Conservation (phyloP, 2,113 vertebrate species). For the Gymnobelideus leadbeateri region DNA sequence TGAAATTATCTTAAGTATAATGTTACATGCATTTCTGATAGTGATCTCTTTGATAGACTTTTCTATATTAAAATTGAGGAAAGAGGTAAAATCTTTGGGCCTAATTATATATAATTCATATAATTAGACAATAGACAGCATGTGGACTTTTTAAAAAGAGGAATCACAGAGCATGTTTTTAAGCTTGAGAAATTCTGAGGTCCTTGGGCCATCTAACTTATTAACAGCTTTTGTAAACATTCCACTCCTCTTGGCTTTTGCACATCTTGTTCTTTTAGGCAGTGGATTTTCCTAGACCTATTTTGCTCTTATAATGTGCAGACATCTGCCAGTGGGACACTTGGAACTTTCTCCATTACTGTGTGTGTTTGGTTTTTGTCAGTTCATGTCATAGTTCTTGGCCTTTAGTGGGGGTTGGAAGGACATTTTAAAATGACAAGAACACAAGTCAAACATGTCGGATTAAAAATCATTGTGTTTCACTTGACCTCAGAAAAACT, state of each 20-base stretch:
- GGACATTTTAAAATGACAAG: constrained; percentile 9
- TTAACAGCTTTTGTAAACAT: constrained; percentile 77
- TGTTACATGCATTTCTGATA: neutral
- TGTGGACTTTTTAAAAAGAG: constrained; percentile 9
- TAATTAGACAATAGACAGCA: neutral
- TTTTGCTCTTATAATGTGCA: constrained; percentile 79
- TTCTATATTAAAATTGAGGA: constrained; percentile 51
- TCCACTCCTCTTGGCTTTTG: constrained; percentile 74
- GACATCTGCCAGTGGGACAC: constrained; percentile 60
- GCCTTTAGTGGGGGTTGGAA: constrained; percentile 3
- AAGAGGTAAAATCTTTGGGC: neutral
- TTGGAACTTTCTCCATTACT: constrained; percentile 24
- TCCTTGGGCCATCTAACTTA: constrained; percentile 70
- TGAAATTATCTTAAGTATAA: neutral
- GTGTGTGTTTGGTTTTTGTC: constrained; percentile 25
- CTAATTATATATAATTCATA: neutral
- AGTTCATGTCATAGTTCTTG: constrained; percentile 23
- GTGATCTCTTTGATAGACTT: neutral
- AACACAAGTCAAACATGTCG: neutral
- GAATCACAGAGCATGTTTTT: constrained; percentile 68
- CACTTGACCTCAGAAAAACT: fast-evolving
- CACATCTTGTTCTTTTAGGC: constrained; percentile 80
- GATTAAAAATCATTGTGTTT: neutral
- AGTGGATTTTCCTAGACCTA: constrained; percentile 82
- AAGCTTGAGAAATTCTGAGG: constrained; percentile 65